Conservation (phyloP, 1,140 invertebrate genomes). For the Euura lappo region DNA sequence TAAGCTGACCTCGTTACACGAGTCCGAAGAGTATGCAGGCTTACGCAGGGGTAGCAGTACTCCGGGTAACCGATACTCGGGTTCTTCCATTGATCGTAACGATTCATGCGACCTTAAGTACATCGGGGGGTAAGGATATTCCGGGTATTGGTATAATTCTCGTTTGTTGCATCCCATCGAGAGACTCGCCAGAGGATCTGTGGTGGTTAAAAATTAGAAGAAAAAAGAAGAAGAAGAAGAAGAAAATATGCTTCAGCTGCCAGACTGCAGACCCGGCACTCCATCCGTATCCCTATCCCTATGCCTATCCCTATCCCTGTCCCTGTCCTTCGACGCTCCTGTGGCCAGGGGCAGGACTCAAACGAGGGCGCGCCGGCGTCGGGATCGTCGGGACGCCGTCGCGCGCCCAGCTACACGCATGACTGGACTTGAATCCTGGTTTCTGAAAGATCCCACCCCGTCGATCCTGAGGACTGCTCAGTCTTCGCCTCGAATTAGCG, state of each 20-base stretch:
- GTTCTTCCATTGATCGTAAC: conserved; percentile 31
- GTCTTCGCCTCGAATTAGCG: too few species aligned
- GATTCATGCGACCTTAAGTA: conserved; percentile 33
- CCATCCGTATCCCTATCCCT: too few species aligned
- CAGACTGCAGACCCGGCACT: neutral
- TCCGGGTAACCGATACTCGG: conserved; percentile 37
- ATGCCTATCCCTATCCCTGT: too few species aligned
- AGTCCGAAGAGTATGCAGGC: too few species aligned
- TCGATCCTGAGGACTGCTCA: too few species aligned
- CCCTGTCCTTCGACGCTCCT: neutral
- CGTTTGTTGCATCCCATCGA: too few species aligned
- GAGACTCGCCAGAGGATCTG: neutral
- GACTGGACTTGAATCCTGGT: conserved; percentile 7
- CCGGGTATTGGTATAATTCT: too few species aligned
- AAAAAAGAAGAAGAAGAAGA: neutral
- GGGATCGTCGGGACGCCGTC: conserved; percentile 10
- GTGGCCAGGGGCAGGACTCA: neutral
- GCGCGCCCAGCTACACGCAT: conserved; percentile 16
- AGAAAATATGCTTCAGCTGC: neutral
- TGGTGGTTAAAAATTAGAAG: neutral
- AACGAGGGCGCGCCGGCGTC: neutral
- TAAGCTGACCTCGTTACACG: conserved; percentile 29
- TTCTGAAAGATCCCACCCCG: too few species aligned
- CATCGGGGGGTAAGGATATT: neutral
- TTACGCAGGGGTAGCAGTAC: neutral